phyloP scores from a whole-genome alignment of 2,797 vertebrate genomes.

The Tachyglossus aculeatus region DNA sequence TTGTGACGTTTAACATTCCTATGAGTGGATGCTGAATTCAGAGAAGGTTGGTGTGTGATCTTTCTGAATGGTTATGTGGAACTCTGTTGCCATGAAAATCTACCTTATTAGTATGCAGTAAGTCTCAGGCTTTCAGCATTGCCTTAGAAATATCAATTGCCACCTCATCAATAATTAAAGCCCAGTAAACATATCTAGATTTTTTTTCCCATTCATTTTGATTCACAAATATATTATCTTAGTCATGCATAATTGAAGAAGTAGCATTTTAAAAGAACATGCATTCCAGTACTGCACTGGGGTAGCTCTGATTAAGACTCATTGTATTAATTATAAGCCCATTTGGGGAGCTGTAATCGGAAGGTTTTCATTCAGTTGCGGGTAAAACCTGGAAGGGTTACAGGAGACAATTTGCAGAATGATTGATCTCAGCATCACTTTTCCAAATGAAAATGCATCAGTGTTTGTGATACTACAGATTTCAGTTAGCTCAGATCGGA shows the following conservation, averaged over 20 bases:
- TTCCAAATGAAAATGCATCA: too few species aligned
- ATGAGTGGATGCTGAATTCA: too few species aligned
- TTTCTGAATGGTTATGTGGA: too few species aligned
- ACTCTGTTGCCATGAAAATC: too few species aligned
- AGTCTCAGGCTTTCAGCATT: too few species aligned
- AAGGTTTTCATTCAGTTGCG: not conserved
- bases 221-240: slow-evolving; percentile 15
- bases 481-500: too few species aligned
- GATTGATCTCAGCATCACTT: too few species aligned
- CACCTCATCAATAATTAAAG: slow-evolving; percentile 44
- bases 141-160: slow-evolving; percentile 29
- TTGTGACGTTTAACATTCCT: too few species aligned
- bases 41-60: too few species aligned
- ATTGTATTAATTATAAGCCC: not conserved
- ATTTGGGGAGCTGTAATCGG: not conserved
- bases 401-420: too few species aligned
- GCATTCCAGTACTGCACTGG: not conserved
- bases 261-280: not conserved
- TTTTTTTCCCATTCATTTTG: slow-evolving; percentile 27
- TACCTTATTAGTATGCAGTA: too few species aligned
- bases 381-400: not conserved
- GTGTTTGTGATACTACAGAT: too few species aligned
- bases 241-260: slow-evolving; percentile 19
- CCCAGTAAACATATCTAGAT: slow-evolving; percentile 39
- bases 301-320: not conserved